These are phyloP conservation scores for Indri indri DNA, from an alignment of 2,113 vertebrate species.

Conservation along the genomic window DNA sequence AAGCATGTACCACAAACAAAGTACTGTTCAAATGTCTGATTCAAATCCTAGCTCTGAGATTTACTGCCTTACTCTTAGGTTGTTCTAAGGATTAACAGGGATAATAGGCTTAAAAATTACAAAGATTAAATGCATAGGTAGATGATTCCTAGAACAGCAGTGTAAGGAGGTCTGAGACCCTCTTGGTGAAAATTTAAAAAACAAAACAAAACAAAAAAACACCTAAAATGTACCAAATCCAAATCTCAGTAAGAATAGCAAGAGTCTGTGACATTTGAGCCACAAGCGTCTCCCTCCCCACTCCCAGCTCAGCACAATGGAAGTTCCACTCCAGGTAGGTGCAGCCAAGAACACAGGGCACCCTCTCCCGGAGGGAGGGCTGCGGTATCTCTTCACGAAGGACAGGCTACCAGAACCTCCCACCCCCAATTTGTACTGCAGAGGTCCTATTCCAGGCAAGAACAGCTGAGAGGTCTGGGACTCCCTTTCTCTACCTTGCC, in stretches of 20 bases:
- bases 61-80: background rate
- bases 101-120: background rate
- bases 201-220: background rate
- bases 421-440: background rate
- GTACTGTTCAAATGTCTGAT: background rate
- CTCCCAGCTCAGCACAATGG: background rate
- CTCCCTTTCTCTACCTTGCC: background rate
- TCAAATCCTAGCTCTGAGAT: background rate
- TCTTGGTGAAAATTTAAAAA: background rate
- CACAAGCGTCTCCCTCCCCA: background rate
- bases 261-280: background rate
- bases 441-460: background rate
- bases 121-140: background rate
- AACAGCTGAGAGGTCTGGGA: background rate
- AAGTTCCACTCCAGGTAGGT: background rate
- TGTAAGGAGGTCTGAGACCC: background rate
- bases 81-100: conserved; percentile 11
- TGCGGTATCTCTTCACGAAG: background rate
- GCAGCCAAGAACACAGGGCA: background rate
- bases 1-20: background rate
- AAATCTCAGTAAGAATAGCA: background rate
- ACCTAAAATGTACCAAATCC: background rate
- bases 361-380: background rate
- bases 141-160: background rate
- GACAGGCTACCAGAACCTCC: background rate